These are phyloP conservation scores for Clostera curtula DNA, from an alignment of 2,888 invertebrate genomes.

Conservation along the genomic window DNA sequence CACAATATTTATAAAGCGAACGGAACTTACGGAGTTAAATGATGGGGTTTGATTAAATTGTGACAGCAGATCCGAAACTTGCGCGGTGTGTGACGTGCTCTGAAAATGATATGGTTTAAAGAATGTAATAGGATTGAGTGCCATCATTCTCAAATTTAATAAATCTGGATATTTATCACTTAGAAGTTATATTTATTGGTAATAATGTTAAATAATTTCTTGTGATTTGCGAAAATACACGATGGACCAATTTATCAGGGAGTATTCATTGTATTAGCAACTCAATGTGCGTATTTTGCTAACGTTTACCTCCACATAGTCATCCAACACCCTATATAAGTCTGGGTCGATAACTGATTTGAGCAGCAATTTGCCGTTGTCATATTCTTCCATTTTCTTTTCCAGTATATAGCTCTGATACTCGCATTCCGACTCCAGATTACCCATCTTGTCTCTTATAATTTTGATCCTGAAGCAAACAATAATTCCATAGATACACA, in stretches of 20 bases:
- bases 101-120: constrained; percentile 11
- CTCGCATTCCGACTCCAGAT: constrained; percentile 31
- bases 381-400: constrained; percentile 30
- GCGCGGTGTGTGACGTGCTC: constrained; percentile 14
- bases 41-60: constrained; percentile 14
- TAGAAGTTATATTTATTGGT: too few relatives aligned
- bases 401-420: constrained; percentile 21
- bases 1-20: too few relatives aligned
- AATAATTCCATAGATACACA: constrained; percentile 5
- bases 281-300: background rate
- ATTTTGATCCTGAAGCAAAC: constrained; percentile 34
- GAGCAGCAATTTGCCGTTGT: constrained; percentile 13
- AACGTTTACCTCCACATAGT: constrained; percentile 32
- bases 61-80: constrained; percentile 14
- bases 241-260: background rate
- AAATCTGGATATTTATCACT: too few relatives aligned
- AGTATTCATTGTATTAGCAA: background rate
- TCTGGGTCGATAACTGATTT: constrained; percentile 11
- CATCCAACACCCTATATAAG: constrained; percentile 27
- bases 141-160: too few relatives aligned
- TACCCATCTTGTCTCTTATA: constrained; percentile 26
- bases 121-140: too few relatives aligned
- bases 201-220: too few relatives aligned
- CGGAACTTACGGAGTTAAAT: constrained; percentile 20
- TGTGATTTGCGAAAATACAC: background rate